Base-by-base conservation (phyloP, 2,888 invertebrate species). In the Drosophila siamana region DNA sequence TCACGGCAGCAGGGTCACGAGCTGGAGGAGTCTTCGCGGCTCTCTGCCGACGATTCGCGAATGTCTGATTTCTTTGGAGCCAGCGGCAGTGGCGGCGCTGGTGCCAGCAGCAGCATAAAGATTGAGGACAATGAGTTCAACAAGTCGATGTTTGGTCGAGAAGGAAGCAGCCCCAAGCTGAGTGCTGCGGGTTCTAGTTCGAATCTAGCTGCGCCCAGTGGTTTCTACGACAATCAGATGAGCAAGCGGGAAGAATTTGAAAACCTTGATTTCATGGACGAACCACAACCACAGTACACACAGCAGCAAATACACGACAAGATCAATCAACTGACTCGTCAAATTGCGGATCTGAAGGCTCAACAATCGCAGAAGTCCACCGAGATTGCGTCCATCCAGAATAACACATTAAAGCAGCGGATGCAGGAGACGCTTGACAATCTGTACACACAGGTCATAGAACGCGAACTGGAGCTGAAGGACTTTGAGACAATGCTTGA, bases 311-410 rank as follows among this genome's bases (percentile, higher is more conserved):
- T 95, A 83, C 93, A 93, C 77, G 91, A 93, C 0, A 94, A 96
- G 78, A 94, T 97, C 77, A 94, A 95, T 57, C 95, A 96, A 76
- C 91, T 97, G 2, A 94, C 95, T 55, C 93, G 94, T 9, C 96
- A 97, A 90, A 92, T 98, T 48, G 94, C 95, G 13, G 96, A 97
- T 74, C 92, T 98, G 13, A 95, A 95, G 83, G 94, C 94, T 38
- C 94, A 96, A 51, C 93, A 96, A 67, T 94, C 95, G 59, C 95
- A 96, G 81, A 97, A 97, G 73, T 97, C 97, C 85, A 94, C 95
- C 74, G 97, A 97, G 92, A 95, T 98, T 69, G 94, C 96, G 19
- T 96, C 95, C 46, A 97, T 97, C 90, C 97, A 97, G 89, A 98
- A 98, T 91, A 93, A 95, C 70, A 96, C 97, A 9, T 92, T 98